These are phyloP conservation scores for Choreutis nemorana DNA, from an alignment of 2,888 invertebrate species.

Conservation along the genomic window DNA sequence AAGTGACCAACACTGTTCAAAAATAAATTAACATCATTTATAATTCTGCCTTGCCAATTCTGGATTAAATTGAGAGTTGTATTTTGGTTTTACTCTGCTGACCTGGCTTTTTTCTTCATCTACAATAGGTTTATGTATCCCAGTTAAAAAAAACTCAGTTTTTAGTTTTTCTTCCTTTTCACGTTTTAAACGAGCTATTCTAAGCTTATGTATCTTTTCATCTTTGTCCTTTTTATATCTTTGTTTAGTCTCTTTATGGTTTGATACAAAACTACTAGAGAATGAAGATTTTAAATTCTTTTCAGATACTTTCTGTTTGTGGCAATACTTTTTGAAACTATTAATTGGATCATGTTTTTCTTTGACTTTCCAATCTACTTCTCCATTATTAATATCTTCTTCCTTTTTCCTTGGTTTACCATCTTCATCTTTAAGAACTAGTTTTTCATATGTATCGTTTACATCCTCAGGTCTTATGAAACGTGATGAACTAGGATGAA, in stretches of 20 bases:
- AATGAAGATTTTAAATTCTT: conserved; percentile 8
- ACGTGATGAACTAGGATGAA: conserved; percentile 66
- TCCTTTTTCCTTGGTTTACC: conserved; percentile 39
- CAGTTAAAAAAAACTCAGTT: conserved; percentile 76
- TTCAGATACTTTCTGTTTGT: conserved; percentile 11
- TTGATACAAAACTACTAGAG: no score
- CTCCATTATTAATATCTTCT: conserved; percentile 55
- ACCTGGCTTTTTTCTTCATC: conserved; percentile 12
- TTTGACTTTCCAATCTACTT: conserved; percentile 74
- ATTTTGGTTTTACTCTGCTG: conserved; percentile 71
- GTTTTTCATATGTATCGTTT: conserved; percentile 54
- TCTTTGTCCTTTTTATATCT: conserved; percentile 28
- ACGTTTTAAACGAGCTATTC: conserved; percentile 80
- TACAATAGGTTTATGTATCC: conserved; percentile 48
- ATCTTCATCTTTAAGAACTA: conserved; percentile 49
- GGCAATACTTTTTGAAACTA: conserved; percentile 68
- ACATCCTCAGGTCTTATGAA: conserved; percentile 31
- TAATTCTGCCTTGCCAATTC: conserved; percentile 85
- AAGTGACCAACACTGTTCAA: no score
- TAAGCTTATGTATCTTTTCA: conserved; percentile 68
- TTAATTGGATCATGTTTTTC: conserved; percentile 76
- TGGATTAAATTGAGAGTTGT: conserved; percentile 97
- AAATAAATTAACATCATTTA: conserved; percentile 25
- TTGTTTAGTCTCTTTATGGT: conserved; percentile 17
- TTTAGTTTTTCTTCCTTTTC: conserved; percentile 81